phyloP scores from a whole-genome alignment of 1,140 invertebrate genomes.

The Diabrotica virgifera region DNA sequence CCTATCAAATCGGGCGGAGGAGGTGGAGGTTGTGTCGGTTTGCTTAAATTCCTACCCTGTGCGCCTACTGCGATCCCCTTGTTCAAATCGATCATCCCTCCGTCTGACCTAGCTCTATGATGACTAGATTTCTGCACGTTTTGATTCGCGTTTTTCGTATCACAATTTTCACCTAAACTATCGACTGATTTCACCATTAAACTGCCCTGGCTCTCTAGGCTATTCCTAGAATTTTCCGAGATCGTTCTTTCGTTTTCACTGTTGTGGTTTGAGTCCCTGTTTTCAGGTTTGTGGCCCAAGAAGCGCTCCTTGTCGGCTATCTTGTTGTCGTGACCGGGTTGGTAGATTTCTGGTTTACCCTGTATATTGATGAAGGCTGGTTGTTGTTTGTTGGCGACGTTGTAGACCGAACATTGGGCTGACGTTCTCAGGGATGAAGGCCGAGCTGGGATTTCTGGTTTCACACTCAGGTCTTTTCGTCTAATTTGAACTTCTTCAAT shows the following conservation, averaged over 20 bases:
- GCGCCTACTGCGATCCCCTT: slow-evolving; percentile 1
- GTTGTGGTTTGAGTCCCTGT: neutral
- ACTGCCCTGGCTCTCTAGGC: neutral
- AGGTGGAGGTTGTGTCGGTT: slow-evolving; percentile 45
- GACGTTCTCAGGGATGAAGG: slow-evolving; percentile 62
- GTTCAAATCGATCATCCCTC: slow-evolving; percentile 40
- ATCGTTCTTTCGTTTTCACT: neutral
- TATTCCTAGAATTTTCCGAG: neutral
- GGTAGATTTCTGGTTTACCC: slow-evolving; percentile 32
- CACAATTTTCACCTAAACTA: slow-evolving; percentile 29
- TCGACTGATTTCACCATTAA: slow-evolving; percentile 30
- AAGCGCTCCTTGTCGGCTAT: slow-evolving; percentile 38
- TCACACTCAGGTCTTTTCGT: slow-evolving; percentile 38
- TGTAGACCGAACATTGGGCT: slow-evolving; percentile 47
- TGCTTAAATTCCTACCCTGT: slow-evolving; percentile 38
- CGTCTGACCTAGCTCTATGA: slow-evolving; percentile 43
- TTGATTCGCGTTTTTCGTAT: slow-evolving; percentile 15
- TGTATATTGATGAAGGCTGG: slow-evolving; percentile 43
- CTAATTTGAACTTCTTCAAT: slow-evolving; percentile 37
- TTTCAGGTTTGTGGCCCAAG: slow-evolving; percentile 33
- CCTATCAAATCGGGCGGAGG: slow-evolving; percentile 38
- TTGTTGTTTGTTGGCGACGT: slow-evolving; percentile 43
- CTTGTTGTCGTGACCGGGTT: slow-evolving; percentile 42
- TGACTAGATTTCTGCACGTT: slow-evolving; percentile 41
- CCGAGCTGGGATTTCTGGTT: slow-evolving; percentile 69